Evolutionary conservation across 2,797 vertebrate genomes (phyloP).

Genomic region (Rhodeus uyekii): DNA sequence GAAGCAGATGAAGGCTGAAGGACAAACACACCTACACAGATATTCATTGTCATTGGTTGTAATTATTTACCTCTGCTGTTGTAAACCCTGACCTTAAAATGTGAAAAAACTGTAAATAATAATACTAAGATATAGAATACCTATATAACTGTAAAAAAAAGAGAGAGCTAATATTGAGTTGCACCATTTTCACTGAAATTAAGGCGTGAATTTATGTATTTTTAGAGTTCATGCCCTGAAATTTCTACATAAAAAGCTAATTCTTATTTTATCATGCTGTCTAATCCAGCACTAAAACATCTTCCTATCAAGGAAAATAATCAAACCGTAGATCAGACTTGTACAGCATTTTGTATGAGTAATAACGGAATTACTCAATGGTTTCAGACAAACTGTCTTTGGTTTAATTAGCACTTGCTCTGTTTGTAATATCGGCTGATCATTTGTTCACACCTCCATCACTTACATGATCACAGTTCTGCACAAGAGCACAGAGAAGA

Average conservation of each 20-base stretch:
- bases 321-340: background rate
- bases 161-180: no score
- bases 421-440: constrained; percentile 41
- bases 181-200: background rate
- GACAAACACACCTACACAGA: constrained; percentile 20
- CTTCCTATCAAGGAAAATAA: background rate
- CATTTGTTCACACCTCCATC: constrained; percentile 21
- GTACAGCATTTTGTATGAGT: constrained; percentile 29
- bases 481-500: constrained; percentile 17
- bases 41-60: constrained; percentile 31
- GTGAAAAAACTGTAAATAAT: background rate
- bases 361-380: constrained; percentile 5
- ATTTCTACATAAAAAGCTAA: background rate
- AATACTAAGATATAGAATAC: background rate
- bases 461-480: constrained; percentile 19
- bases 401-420: constrained; percentile 44
- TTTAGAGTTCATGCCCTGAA: background rate
- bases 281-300: background rate
- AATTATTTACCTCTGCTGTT: background rate
- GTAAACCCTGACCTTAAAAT: background rate
- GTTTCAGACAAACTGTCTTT: constrained; percentile 3
- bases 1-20: constrained; percentile 10
- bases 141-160: background rate
- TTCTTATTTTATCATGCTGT: background rate
- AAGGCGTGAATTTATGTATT: background rate